Evolutionary conservation across 2,797 vertebrate species (phyloP).

Genomic region (Ctenosaura bakeri): DNA sequence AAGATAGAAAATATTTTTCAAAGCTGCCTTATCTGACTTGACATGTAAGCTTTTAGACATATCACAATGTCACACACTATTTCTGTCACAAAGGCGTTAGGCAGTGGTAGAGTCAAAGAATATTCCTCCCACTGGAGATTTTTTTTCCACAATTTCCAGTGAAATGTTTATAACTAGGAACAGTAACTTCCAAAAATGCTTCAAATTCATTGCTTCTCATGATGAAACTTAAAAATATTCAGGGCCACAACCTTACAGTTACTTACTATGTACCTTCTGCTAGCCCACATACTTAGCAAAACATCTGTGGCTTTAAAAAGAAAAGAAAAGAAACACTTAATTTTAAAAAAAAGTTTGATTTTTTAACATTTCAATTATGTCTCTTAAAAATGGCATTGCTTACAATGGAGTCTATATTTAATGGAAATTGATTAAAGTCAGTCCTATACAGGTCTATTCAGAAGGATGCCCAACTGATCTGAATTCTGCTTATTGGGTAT

Average conservation of each 20-base stretch:
- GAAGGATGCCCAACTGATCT: background rate
- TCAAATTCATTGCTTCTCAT: background rate
- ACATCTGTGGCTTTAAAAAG: background rate
- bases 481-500: too few species aligned
- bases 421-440: background rate
- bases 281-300: background rate
- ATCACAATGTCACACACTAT: background rate
- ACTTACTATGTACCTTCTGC: background rate
- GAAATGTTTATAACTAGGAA: background rate
- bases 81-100: background rate
- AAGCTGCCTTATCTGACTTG: background rate
- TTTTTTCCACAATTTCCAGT: background rate
- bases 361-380: background rate
- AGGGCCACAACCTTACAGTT: background rate
- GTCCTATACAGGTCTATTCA: background rate
- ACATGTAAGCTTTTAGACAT: background rate
- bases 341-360: background rate
- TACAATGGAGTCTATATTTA: background rate
- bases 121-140: background rate
- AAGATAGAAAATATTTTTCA: slow-evolving; percentile 3
- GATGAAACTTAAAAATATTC: background rate
- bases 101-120: background rate
- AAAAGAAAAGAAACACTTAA: background rate
- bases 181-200: background rate
- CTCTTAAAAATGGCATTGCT: background rate